Evolutionary conservation across 1,140 invertebrate genomes (phyloP).

Genomic region (Drosophila bocki): DNA sequence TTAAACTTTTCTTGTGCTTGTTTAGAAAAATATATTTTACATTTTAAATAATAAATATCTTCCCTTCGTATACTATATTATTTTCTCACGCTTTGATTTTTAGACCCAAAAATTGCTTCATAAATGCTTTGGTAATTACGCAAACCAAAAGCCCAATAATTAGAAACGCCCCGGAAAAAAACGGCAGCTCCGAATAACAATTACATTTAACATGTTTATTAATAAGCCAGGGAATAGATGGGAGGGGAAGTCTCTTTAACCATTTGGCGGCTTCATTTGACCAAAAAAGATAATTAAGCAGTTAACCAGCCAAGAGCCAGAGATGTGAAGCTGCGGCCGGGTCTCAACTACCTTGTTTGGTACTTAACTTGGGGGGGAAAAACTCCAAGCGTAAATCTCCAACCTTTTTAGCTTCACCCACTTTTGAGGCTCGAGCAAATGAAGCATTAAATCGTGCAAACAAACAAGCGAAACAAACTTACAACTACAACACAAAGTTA

Average conservation of each 20-base stretch:
- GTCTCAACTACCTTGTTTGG: constrained; percentile 47
- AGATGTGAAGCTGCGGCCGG: constrained; percentile 29
- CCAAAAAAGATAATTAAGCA: constrained; percentile 52
- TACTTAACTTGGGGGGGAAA: constrained; percentile 11
- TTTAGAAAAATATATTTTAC: neutral
- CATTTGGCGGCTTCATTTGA: constrained; percentile 51
- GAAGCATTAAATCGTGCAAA: constrained; percentile 66
- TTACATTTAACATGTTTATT: constrained; percentile 66
- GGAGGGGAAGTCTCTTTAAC: constrained; percentile 6
- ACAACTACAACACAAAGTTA: constrained; percentile 49
- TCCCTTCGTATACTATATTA: too few relatives aligned
- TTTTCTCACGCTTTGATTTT: constrained; percentile 28
- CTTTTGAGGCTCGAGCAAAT: constrained; percentile 50
- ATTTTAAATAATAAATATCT: too few relatives aligned
- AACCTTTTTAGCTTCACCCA: constrained; percentile 48
- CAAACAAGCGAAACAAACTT: constrained; percentile 53
- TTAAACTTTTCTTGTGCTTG: neutral
- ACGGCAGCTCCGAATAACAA: constrained; percentile 53
- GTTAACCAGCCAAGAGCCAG: constrained; percentile 37
- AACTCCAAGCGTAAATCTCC: constrained; percentile 18
- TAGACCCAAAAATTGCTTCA: constrained; percentile 5
- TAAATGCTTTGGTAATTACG: constrained; percentile 34
- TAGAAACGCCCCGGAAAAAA: constrained; percentile 24
- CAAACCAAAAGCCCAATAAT: constrained; percentile 18
- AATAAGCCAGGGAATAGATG: constrained; percentile 40